Percentiles rank a stretch among this genome's conserved stretches.
These are phyloP conservation scores for Apostichopus japonicus DNA, from an alignment of 35 echinoderm and acorn worm species.

Conservation along the genomic window DNA sequence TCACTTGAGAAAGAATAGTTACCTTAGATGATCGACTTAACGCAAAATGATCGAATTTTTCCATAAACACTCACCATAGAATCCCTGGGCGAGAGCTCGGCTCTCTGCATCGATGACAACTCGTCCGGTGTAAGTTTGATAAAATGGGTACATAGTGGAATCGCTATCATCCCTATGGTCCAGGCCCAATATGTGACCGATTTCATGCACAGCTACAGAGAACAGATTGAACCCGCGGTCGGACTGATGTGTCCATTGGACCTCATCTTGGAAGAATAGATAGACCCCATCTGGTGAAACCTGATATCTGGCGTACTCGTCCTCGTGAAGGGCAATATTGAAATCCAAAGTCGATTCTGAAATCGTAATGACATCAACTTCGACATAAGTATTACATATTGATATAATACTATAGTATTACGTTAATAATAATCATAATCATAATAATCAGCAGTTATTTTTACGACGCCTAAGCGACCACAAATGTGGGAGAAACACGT, in stretches of 20 bases:
- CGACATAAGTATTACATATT: not conserved
- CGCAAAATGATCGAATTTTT: no score
- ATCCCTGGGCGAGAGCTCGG: conserved; percentile 15
- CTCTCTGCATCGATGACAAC: conserved; percentile 64
- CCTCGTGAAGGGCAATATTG: conserved; percentile 52
- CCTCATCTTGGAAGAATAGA: conserved; percentile 78
- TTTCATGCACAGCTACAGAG: conserved; percentile 84
- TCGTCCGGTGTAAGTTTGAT: conserved; percentile 41
- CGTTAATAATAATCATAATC: no score
- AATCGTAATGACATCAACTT: not conserved
- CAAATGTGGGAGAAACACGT: no score
- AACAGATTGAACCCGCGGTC: conserved; percentile 70
- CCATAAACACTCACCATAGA: conserved; percentile 55
- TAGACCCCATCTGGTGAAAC: not conserved
- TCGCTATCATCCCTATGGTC: conserved; percentile 29
- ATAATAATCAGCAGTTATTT: no score
- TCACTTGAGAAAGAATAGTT: no score
- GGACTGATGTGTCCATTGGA: conserved; percentile 73
- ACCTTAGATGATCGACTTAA: no score
- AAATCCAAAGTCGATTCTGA: conserved; percentile 42
- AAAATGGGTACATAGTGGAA: conserved; percentile 75
- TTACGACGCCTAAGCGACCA: no score
- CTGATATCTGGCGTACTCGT: conserved; percentile 52
- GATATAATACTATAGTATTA: no score
- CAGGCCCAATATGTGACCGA: conserved; percentile 85